Conservation (phyloP, 1,140 invertebrate species). For the Hermetia illucens region DNA sequence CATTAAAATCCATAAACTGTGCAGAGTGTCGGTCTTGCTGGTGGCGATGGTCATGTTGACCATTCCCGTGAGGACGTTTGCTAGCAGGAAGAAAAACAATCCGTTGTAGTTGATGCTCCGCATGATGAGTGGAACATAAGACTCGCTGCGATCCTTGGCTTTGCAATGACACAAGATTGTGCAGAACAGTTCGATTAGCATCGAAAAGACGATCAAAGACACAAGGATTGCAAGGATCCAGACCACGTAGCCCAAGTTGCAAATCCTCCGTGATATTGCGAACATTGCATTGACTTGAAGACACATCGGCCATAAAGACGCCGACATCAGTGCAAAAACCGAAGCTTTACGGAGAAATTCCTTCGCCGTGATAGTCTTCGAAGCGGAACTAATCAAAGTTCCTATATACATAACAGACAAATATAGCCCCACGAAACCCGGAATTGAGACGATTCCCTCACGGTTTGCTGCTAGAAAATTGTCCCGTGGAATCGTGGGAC, state of each 20-base stretch:
- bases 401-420: constrained; percentile 57
- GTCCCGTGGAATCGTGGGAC: constrained; percentile 32
- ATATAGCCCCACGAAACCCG: constrained; percentile 76
- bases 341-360: constrained; percentile 16
- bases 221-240: constrained; percentile 51
- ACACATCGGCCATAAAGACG: constrained; percentile 34
- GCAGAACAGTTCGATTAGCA: constrained; percentile 37
- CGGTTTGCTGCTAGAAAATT: constrained; percentile 69
- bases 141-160: constrained; percentile 8
- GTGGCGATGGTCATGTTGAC: constrained; percentile 58
- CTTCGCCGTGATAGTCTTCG: constrained; percentile 17
- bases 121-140: constrained; percentile 38
- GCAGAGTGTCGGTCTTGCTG: constrained; percentile 30
- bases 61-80: constrained; percentile 64
- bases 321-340: constrained; percentile 29
- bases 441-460: constrained; percentile 72
- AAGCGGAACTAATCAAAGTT: constrained; percentile 35
- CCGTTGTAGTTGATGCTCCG: constrained; percentile 59
- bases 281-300: constrained; percentile 33
- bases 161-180: no score
- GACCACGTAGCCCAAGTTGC: constrained; percentile 58
- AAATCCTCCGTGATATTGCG: constrained; percentile 51
- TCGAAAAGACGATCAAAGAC: constrained; percentile 35
- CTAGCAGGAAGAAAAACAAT: constrained; percentile 59
- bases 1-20: constrained; percentile 40